A percentile compares a stretch with the other conserved stretches of the same genome.
phyloP scores from a whole-genome alignment of 2,113 vertebrate genomes.

The Brachionichthys hirsutus region DNA sequence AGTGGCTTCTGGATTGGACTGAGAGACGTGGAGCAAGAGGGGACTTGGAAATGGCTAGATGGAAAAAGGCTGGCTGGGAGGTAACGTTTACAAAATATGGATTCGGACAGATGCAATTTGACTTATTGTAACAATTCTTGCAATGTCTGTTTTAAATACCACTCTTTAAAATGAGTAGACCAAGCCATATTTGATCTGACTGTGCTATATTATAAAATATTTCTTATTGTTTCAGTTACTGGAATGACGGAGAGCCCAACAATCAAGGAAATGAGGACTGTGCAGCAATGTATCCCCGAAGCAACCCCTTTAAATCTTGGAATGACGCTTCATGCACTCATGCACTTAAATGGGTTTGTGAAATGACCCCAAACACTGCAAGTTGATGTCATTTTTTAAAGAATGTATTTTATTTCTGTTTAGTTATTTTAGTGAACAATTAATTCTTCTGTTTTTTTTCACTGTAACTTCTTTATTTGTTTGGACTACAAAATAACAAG shows the following conservation, averaged over 20 bases:
- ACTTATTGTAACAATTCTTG: too few species aligned
- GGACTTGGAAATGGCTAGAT: slow-evolving; percentile 71
- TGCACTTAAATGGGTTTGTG: slow-evolving; percentile 74
- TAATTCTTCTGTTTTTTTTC: slow-evolving; percentile 15
- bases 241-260: slow-evolving; percentile 73
- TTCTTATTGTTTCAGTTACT: slow-evolving; percentile 60
- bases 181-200: not conserved
- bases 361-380: slow-evolving; percentile 29
- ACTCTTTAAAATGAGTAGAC: not conserved
- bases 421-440: slow-evolving; percentile 5
- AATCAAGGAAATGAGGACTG: slow-evolving; percentile 64
- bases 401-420: not conserved
- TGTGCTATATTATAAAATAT: not conserved
- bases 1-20: slow-evolving; percentile 74
- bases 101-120: not conserved
- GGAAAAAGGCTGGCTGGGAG: slow-evolving; percentile 45
- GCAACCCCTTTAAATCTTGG: slow-evolving; percentile 66
- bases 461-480: slow-evolving; percentile 25
- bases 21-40: slow-evolving; percentile 63
- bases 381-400: slow-evolving; percentile 9
- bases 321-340: slow-evolving; percentile 69
- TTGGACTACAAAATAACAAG: slow-evolving; percentile 24
- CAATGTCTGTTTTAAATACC: not conserved
- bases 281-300: slow-evolving; percentile 54
- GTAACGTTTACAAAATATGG: slow-evolving; percentile 29